These are phyloP conservation scores for Zapornia atra DNA, from an alignment of 2,113 vertebrate species.

Conservation along the genomic window DNA sequence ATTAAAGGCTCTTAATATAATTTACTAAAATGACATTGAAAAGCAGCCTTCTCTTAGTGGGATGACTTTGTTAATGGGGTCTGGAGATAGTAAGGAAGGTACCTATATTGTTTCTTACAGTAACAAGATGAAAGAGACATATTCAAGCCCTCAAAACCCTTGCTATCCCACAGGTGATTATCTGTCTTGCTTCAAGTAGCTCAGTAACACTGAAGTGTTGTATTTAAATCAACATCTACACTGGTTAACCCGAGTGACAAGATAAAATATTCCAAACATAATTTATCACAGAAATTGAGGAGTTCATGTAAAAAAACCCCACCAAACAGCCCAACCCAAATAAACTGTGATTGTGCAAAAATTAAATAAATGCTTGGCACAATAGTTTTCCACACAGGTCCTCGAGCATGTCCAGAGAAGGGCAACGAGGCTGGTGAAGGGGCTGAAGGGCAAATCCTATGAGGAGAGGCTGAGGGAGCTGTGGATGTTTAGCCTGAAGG, in stretches of 20 bases:
- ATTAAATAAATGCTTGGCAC: not conserved
- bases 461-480: no score
- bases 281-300: conserved; percentile 4
- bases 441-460: no score
- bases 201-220: not conserved
- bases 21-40: conserved; percentile 1
- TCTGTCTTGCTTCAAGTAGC: conserved; percentile 16
- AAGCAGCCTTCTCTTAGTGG: not conserved
- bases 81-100: not conserved
- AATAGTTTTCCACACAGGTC: not conserved
- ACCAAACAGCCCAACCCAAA: not conserved
- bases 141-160: not conserved
- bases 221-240: not conserved
- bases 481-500: no score
- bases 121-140: conserved; percentile 38
- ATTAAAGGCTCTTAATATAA: conserved; percentile 19
- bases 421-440: no score
- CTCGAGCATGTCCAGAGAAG: no score
- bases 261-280: conserved; percentile 8
- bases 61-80: not conserved
- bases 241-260: not conserved
- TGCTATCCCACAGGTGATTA: not conserved
- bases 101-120: not conserved
- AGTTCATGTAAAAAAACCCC: not conserved
- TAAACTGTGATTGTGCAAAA: not conserved